phyloP scores from a whole-genome alignment of 2,797 vertebrate genomes.

The Vireo griseus region DNA sequence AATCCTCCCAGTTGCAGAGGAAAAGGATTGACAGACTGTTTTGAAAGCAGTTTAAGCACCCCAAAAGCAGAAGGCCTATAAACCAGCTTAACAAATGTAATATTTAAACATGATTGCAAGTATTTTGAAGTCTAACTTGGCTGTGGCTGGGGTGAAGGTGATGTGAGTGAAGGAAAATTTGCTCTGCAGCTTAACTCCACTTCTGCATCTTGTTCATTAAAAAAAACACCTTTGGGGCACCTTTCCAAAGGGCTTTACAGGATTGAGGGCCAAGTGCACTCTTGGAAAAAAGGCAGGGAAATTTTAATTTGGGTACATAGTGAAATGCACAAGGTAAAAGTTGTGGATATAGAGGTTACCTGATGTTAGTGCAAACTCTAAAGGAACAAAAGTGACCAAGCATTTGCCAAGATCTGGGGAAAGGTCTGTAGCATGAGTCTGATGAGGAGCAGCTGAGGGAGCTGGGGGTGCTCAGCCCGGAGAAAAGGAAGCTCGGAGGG shows the following conservation, averaged over 20 bases:
- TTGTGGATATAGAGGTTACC: neutral
- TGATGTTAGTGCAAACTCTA: neutral
- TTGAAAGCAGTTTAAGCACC: neutral
- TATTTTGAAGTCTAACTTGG: neutral
- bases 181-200: neutral
- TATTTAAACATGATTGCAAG: neutral
- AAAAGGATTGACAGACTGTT: neutral
- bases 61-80: neutral
- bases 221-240: neutral
- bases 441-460: neutral
- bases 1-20: neutral
- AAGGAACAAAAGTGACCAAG: neutral
- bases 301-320: neutral
- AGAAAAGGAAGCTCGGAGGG: neutral
- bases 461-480: neutral
- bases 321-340: neutral
- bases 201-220: neutral
- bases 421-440: neutral
- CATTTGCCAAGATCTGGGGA: neutral
- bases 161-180: neutral
- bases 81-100: neutral
- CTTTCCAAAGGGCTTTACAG: neutral
- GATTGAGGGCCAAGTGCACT: rapidly evolving
- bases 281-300: neutral
- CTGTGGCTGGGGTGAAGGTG: neutral